A percentile compares a stretch with the other conserved stretches of the same genome.
Evolutionary conservation across 2,113 vertebrate genomes (phyloP).

Genomic region (Puma concolor): DNA sequence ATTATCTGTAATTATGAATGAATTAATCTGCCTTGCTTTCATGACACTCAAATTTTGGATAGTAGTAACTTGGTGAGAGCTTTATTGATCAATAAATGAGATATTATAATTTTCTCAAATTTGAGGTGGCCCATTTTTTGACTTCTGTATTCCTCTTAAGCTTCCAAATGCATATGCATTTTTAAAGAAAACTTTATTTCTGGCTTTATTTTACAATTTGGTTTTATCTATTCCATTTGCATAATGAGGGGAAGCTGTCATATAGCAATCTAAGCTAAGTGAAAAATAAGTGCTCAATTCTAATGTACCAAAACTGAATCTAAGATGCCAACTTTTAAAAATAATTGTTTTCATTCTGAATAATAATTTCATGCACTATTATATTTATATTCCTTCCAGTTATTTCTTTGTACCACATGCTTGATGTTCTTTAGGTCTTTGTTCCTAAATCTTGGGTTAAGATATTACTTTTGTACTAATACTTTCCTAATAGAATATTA

Average conservation of each 20-base stretch:
- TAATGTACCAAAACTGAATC: conserved; percentile 8
- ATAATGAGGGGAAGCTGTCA: background rate
- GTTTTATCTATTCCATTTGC: conserved; percentile 33
- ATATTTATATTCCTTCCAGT: conserved; percentile 18
- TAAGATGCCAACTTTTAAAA: conserved; percentile 2
- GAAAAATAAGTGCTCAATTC: conserved; percentile 31
- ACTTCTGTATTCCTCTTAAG: background rate
- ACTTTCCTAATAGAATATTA: background rate
- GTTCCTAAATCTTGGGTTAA: background rate
- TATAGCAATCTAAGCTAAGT: conserved; percentile 28
- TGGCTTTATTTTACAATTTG: conserved; percentile 49
- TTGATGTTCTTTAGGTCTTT: conserved; percentile 5
- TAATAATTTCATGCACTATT: background rate
- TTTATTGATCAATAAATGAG: background rate
- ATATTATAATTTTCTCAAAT: background rate
- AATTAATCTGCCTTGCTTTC: background rate
- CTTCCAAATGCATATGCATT: conserved; percentile 6
- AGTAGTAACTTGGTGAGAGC: background rate
- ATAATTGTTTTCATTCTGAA: conserved; percentile 36
- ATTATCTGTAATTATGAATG: background rate
- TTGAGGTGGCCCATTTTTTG: background rate
- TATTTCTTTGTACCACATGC: background rate
- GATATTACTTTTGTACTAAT: background rate
- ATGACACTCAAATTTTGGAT: background rate
- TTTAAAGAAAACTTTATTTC: background rate